Evolutionary conservation across 2,888 invertebrate species (phyloP).

Genomic region (Amphiduros pacificus): DNA sequence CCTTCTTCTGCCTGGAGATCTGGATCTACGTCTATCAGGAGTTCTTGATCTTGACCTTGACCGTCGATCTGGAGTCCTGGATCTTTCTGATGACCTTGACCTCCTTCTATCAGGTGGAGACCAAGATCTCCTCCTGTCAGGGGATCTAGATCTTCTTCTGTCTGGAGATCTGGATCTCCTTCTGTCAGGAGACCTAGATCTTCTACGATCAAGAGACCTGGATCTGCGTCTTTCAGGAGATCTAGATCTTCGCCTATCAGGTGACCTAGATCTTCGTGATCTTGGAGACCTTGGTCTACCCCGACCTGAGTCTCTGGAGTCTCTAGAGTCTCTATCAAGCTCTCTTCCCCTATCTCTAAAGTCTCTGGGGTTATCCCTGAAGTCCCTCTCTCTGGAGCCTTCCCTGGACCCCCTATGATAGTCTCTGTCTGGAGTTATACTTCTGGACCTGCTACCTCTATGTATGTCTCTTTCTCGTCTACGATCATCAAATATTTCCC

Average conservation of each 20-base stretch:
- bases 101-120: too few relatives aligned
- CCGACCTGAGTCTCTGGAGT: conserved; percentile 9
- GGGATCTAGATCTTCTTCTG: too few relatives aligned
- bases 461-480: conserved; percentile 1
- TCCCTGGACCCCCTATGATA: not conserved
- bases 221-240: too few relatives aligned
- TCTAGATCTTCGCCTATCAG: conserved; percentile 25
- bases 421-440: not conserved
- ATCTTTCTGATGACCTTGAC: too few relatives aligned
- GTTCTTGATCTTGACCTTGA: conserved; percentile 16
- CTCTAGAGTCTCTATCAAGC: conserved; percentile 11
- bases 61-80: too few relatives aligned
- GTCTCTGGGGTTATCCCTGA: not conserved
- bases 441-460: not conserved
- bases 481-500: conserved; percentile 5
- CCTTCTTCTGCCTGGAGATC: conserved; percentile 29
- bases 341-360: conserved; percentile 4
- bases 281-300: conserved; percentile 16
- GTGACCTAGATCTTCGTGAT: conserved; percentile 20
- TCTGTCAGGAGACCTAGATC: too few relatives aligned
- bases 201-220: not conserved
- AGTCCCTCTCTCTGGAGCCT: conserved; percentile 15
- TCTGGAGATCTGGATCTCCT: not conserved
- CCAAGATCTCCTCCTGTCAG: too few relatives aligned
- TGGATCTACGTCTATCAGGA: conserved; percentile 18